Conservation (phyloP, 2,113 vertebrate species). For the Gulo gulo region DNA sequence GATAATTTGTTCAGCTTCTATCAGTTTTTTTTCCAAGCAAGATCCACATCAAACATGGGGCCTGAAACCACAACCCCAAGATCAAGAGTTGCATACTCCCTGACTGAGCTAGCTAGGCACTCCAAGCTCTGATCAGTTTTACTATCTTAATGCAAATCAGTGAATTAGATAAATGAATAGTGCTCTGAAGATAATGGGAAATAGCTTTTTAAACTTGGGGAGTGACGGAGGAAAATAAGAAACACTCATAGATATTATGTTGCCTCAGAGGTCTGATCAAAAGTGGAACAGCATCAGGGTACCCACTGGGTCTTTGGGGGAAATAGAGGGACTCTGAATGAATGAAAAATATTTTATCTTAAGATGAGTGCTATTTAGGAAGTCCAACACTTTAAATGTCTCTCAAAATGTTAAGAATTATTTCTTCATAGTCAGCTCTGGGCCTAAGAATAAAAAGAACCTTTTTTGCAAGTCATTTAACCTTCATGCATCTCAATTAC, state of each 20-base stretch:
- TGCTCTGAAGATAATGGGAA: not conserved
- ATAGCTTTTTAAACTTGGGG: not conserved
- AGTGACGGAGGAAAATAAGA: not conserved
- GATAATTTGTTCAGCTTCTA: not conserved
- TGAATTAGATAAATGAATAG: not conserved
- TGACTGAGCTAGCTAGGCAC: not conserved
- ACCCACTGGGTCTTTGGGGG: not conserved
- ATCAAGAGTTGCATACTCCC: not conserved
- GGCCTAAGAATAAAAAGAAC: not conserved
- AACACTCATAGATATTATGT: not conserved
- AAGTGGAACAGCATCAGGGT: not conserved
- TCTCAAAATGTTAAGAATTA: not conserved
- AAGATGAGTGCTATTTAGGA: not conserved
- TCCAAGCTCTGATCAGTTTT: not conserved
- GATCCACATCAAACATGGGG: not conserved
- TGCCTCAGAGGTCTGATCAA: not conserved
- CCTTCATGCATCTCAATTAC: not conserved
- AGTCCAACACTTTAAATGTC: not conserved
- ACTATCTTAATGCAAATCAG: not conserved
- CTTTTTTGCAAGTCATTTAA: not conserved
- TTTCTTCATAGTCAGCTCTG: not conserved
- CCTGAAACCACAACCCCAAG: not conserved
- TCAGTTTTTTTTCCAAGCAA: not conserved
- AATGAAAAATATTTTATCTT: not conserved
- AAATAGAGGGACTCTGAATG: not conserved